A percentile compares a stretch with the other conserved stretches of the same genome.
Evolutionary conservation across 2,888 invertebrate genomes (phyloP).

Genomic region (Plebejus argus): DNA sequence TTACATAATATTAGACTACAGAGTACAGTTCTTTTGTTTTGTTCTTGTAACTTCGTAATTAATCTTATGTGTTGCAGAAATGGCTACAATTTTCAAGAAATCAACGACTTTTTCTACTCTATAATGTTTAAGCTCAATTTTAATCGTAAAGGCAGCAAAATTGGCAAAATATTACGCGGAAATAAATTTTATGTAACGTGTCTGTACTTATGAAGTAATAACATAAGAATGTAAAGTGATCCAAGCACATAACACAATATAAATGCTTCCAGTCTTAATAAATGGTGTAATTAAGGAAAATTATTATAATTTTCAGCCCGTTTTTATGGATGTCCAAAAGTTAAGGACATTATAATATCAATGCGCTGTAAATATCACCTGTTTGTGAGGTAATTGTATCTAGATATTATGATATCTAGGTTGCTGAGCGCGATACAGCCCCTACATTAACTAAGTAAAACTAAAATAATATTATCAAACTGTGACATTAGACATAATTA

Average conservation of each 20-base stretch:
- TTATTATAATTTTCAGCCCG: conserved; percentile 75
- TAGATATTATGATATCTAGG: background rate
- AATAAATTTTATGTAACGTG: background rate
- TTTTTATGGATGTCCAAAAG: conserved; percentile 73
- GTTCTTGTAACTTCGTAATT: background rate
- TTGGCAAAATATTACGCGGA: conserved; percentile 23
- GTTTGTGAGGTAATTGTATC: background rate
- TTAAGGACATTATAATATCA: conserved; percentile 46
- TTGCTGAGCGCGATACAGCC: no score
- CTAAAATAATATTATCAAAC: no score
- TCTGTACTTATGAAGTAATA: conserved; percentile 46
- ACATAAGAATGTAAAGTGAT: conserved; percentile 53
- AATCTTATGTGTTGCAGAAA: background rate
- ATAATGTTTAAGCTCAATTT: background rate
- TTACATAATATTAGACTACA: no score
- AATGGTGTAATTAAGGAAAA: conserved; percentile 78
- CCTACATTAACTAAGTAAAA: no score
- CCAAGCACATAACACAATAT: conserved; percentile 21
- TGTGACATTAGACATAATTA: no score
- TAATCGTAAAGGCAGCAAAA: background rate
- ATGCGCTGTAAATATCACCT: conserved; percentile 14
- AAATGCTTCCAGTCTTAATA: conserved; percentile 49
- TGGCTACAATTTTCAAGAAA: background rate
- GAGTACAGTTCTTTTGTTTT: no score
- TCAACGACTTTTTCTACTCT: background rate